A percentile compares a stretch with the other conserved stretches of the same genome.
phyloP scores from a whole-genome alignment of 2,797 vertebrate genomes.

The Notamacropus eugenii region DNA sequence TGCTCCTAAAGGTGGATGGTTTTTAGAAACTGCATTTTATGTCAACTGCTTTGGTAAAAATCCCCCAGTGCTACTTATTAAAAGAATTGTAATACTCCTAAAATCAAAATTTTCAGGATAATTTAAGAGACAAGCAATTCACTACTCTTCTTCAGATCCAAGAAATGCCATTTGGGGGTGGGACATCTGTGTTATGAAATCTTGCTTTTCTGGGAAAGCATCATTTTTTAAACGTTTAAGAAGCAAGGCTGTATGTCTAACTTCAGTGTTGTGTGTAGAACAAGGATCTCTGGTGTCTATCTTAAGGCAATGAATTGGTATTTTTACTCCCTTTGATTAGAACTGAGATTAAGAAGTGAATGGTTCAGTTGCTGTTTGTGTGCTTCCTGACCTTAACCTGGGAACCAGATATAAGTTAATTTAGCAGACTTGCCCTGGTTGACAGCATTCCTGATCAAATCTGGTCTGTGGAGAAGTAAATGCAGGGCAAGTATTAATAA shows the following conservation, averaged over 20 bases:
- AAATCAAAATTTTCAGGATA: neutral
- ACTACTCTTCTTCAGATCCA: neutral
- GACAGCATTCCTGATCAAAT: neutral
- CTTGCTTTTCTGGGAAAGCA: neutral
- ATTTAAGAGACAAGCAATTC: neutral
- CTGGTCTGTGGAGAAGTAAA: neutral
- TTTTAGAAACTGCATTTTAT: neutral
- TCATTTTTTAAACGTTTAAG: neutral
- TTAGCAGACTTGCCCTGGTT: neutral
- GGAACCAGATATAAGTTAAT: neutral
- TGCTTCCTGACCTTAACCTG: neutral
- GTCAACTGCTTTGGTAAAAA: neutral
- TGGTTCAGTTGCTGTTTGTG: neutral
- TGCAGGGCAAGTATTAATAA: neutral
- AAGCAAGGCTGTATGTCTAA: neutral
- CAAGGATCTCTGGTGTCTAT: neutral
- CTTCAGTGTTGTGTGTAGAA: neutral
- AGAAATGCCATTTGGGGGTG: neutral
- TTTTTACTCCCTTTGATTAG: neutral
- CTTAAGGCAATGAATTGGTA: neutral
- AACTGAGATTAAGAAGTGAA: neutral
- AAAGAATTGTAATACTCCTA: neutral
- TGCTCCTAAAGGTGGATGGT: neutral
- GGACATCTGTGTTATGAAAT: neutral
- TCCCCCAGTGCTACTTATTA: neutral